phyloP scores from a whole-genome alignment of 2,113 vertebrate genomes.

The Oncorhynchus tshawytscha region DNA sequence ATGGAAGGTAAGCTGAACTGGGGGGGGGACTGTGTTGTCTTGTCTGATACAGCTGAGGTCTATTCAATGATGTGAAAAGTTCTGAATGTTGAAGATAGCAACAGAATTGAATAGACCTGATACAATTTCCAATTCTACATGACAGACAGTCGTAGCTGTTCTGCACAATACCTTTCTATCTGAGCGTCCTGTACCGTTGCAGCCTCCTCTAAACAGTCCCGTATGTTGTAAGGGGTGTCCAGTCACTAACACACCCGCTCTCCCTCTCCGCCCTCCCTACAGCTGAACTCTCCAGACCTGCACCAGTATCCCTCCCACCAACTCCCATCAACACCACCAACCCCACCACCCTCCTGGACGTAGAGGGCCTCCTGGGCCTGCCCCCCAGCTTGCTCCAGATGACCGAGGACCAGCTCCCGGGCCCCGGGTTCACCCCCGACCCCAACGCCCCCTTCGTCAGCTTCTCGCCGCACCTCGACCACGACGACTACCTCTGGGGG shows the following conservation, averaged over 20 bases:
- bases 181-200: neutral
- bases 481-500: slow-evolving; percentile 91
- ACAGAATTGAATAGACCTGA: too few species aligned
- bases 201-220: neutral
- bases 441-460: slow-evolving; percentile 68
- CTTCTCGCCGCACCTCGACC: slow-evolving; percentile 81
- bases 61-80: too few species aligned
- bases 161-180: too few species aligned
- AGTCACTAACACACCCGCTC: neutral
- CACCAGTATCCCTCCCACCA: neutral
- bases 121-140: too few species aligned
- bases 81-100: too few species aligned
- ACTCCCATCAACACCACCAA: slow-evolving; percentile 33
- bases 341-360: slow-evolving; percentile 74
- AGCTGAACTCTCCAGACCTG: slow-evolving; percentile 38
- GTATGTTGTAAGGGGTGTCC: too few species aligned
- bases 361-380: slow-evolving; percentile 82
- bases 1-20: slow-evolving; percentile 52
- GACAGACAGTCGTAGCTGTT: too few species aligned
- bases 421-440: slow-evolving; percentile 64
- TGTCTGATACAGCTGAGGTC: too few species aligned
- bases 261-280: neutral
- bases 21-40: too few species aligned
- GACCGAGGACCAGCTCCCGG: slow-evolving; percentile 90
- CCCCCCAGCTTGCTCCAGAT: slow-evolving; percentile 86